Evolutionary conservation across 2,888 invertebrate genomes (phyloP), one percentile per base, ranked within the genome.

Genomic region (Eupithecia tripunctaria): DNA sequence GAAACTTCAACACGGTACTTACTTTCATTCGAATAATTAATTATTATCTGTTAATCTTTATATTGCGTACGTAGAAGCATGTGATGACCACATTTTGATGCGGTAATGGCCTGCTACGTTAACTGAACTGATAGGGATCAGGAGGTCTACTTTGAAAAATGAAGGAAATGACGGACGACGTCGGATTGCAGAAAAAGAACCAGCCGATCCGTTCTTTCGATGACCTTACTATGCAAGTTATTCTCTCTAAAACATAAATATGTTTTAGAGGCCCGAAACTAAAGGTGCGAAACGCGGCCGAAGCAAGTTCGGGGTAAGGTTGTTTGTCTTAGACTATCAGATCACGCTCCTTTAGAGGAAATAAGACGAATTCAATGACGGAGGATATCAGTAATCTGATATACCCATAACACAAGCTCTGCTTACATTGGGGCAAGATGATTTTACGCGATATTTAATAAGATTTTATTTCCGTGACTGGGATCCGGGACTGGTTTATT

Each of bases 401-500:
- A n/a, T 5, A 15, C 41, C 18, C 6, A 43, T 1, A 15, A 43
- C 41, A 6, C 43, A 18, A 43, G 43, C 1, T n/a, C 43, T n/a
- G 43, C 43, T n/a, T 43, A 43, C 18, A 7, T 6, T 43, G 43
- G n/a, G n/a, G n/a, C n/a, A 7, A 8, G 43, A 43, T 43, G 43
- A 38, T 14, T 0, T 12, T 10, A 38, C 8, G 47, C 47, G n/a
- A 21, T 18, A 43, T 18, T 18, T 43, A 43, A 18, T 43, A 63
- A 67, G 14, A 60, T 67, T 76, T 72, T 81, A 82, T 81, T 81
- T 82, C 68, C 29, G 68, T 67, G 68, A 73, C 68, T 73, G 72
- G 68, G 75, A 29, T 29, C 29, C 29, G 29, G n/a, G n/a, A n/a
- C n/a, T n/a, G n/a, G 73, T 76, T 76, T 71, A 76, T 77, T 71